A percentile compares a stretch with the other conserved stretches of the same genome.
These are phyloP conservation scores for Phocides pigmalion DNA, from an alignment of 1,140 invertebrate species.

Conservation along the genomic window DNA sequence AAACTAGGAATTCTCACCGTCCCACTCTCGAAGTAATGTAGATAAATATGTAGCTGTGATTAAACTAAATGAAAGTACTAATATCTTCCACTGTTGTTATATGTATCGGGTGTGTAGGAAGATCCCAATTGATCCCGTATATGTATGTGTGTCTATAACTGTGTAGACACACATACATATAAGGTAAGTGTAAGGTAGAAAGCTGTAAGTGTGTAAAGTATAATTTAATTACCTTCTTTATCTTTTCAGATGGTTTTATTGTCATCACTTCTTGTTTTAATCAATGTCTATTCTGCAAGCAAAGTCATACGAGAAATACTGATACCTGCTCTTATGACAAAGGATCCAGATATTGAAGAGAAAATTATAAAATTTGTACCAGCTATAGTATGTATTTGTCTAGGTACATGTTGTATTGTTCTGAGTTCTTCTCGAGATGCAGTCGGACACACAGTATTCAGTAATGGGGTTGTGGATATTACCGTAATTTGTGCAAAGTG, in stretches of 20 bases:
- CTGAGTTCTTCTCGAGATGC: conserved; percentile 35
- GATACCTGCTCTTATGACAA: conserved; percentile 63
- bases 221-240: not conserved
- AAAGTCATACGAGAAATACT: conserved; percentile 68
- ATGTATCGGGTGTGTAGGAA: too few species aligned
- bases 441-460: conserved; percentile 51
- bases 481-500: conserved; percentile 62
- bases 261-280: conserved; percentile 55
- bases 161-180: too few species aligned
- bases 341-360: conserved; percentile 53
- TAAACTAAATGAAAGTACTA: too few species aligned
- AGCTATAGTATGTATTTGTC: conserved; percentile 59
- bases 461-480: conserved; percentile 48
- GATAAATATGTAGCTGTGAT: too few species aligned
- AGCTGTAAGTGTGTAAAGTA: too few species aligned
- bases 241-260: conserved; percentile 62
- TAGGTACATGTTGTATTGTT: conserved; percentile 52
- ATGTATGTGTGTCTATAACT: too few species aligned
- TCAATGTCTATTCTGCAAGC: conserved; percentile 57
- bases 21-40: too few species aligned
- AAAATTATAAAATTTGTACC: conserved; percentile 52
- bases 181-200: too few species aligned
- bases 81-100: too few species aligned
- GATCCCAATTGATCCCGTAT: too few species aligned
- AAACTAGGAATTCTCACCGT: too few species aligned